Evolutionary conservation across 92 coral and sea anemone genomes (phyloP).

Genomic region (Phenganax stokvisi): DNA sequence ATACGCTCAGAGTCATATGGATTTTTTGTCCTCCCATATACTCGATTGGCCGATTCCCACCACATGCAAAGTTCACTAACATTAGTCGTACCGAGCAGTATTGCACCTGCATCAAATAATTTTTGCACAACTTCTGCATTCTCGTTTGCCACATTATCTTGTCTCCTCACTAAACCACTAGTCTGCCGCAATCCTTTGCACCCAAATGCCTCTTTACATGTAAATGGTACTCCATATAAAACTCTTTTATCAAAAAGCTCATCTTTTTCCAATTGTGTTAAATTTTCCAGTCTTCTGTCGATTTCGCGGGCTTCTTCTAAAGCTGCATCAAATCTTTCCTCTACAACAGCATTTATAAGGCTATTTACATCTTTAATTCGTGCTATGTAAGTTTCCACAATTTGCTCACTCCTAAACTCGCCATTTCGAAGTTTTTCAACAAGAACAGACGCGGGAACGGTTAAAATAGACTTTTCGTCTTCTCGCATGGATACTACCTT

Average conservation of each 20-base stretch:
- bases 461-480: constrained; percentile 27
- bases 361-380: constrained; percentile 67
- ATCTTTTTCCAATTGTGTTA: constrained; percentile 50
- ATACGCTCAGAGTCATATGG: constrained; percentile 70
- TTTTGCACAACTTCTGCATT: constrained; percentile 76
- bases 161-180: constrained; percentile 82
- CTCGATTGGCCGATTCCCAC: constrained; percentile 93
- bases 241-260: constrained; percentile 53
- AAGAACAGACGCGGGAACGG: constrained; percentile 58
- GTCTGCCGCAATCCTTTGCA: constrained; percentile 72
- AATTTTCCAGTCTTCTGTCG: constrained; percentile 60
- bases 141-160: constrained; percentile 52
- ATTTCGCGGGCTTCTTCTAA: constrained; percentile 68
- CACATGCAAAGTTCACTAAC: constrained; percentile 96
- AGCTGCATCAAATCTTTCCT: constrained; percentile 78
- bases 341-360: constrained; percentile 74
- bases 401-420: constrained; percentile 69
- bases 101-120: constrained; percentile 75
- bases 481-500: constrained; percentile 6
- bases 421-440: constrained; percentile 64
- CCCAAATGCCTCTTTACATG: constrained; percentile 83
- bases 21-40: constrained; percentile 79
- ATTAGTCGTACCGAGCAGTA: constrained; percentile 72
- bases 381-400: constrained; percentile 61
- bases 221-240: constrained; percentile 84